Evolutionary conservation across 1,140 invertebrate species (phyloP).

Genomic region (Branchinecta lynchi): DNA sequence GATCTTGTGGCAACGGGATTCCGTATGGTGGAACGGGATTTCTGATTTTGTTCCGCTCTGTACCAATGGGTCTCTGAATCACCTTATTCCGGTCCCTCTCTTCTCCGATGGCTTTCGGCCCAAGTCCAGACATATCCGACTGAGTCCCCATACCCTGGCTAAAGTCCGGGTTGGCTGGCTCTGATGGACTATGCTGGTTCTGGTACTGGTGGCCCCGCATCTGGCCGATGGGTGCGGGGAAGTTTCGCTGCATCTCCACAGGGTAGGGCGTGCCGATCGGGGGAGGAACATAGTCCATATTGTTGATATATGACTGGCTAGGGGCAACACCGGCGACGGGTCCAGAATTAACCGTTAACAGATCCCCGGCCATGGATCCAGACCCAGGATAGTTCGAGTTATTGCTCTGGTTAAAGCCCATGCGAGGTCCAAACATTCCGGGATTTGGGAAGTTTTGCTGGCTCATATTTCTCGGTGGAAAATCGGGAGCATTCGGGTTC

Average conservation of each 20-base stretch:
- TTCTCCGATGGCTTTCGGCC: background rate
- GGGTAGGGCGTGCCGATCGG: slow-evolving; percentile 19
- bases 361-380: slow-evolving; percentile 7
- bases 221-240: background rate
- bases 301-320: slow-evolving; percentile 6
- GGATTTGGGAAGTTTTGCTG: slow-evolving; percentile 12
- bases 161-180: background rate
- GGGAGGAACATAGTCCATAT: slow-evolving; percentile 16
- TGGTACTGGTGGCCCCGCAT: background rate
- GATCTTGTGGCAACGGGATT: background rate
- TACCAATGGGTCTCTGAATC: background rate
- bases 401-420: slow-evolving; percentile 11
- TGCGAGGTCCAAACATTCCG: slow-evolving; percentile 11
- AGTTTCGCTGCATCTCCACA: background rate
- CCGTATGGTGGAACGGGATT: background rate
- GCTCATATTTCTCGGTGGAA: slow-evolving; percentile 28
- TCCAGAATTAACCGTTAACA: slow-evolving; percentile 1
- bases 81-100: background rate
- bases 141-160: background rate
- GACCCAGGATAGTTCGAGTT: slow-evolving; percentile 9
- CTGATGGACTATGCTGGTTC: background rate
- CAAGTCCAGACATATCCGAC: background rate
- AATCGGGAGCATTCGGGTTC: slow-evolving; percentile 75
- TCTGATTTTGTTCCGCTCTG: background rate
- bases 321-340: background rate